Evolutionary conservation across 2,113 vertebrate genomes (phyloP).

Genomic region (Corythornis madagascariensis): DNA sequence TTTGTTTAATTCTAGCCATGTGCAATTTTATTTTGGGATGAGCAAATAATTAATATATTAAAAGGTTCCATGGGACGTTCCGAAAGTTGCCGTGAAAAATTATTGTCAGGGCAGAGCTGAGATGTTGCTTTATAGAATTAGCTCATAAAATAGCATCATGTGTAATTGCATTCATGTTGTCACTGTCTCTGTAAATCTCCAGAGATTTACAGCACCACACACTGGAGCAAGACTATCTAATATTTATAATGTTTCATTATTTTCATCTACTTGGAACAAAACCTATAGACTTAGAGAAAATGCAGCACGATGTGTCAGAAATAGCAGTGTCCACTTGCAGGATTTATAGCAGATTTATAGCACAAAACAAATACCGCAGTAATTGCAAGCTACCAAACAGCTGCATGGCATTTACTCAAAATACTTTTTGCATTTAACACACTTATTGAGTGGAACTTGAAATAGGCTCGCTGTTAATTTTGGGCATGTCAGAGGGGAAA

Average conservation of each 20-base stretch:
- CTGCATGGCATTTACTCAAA: conserved; percentile 66
- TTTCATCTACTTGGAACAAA: conserved; percentile 42
- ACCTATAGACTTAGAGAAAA: conserved; percentile 29
- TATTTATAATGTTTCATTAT: conserved; percentile 63
- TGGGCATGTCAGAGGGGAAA: conserved; percentile 17
- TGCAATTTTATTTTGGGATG: conserved; percentile 55
- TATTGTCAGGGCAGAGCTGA: conserved; percentile 47
- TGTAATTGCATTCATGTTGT: conserved; percentile 63
- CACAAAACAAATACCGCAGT: conserved; percentile 9
- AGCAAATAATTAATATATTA: conserved; percentile 61
- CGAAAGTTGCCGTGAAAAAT: conserved; percentile 44
- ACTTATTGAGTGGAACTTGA: conserved; percentile 54
- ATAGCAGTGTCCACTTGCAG: conserved; percentile 45
- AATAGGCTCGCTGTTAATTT: conserved; percentile 51
- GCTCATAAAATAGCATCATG: conserved; percentile 47
- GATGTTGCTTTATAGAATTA: conserved; percentile 60
- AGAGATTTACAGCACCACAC: conserved; percentile 58
- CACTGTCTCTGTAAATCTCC: conserved; percentile 53
- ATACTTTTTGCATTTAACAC: conserved; percentile 62
- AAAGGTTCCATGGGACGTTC: conserved; percentile 55
- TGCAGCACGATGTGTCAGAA: conserved; percentile 40
- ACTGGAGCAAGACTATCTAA: conserved; percentile 51
- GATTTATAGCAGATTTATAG: conserved; percentile 9
- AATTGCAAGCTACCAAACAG: conserved; percentile 63
- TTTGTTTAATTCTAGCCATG: conserved; percentile 14